Evolutionary conservation across 2,888 invertebrate genomes (phyloP), one percentile per base, ranked within the genome.

Genomic region (Ommatoiulus sabulosus): DNA sequence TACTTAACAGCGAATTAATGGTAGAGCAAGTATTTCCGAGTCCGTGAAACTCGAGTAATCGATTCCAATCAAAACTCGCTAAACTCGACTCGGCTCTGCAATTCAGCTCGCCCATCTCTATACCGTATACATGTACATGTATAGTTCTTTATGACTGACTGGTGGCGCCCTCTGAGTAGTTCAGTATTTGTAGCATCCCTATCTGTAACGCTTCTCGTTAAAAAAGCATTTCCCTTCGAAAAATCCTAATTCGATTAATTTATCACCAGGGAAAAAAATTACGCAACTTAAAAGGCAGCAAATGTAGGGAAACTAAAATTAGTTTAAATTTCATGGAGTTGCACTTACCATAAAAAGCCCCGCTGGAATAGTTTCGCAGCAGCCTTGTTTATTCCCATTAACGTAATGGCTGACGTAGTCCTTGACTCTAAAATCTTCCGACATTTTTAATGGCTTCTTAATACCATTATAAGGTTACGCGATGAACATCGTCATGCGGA

Each of bases 291-390:
- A 80, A 80, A 57, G 17, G 80, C 12, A 80, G 80, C 15, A 80
- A 80, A 80, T 12, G 80, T 3, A 80, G 12, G 80, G 80, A 80
- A 24, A 80, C 80, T 24, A 35, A 80, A 80, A 80, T 80, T 80
- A 80, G 80, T 35, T 80, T 80, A 80, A 72, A 80, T 80, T 35
- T 80, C 24, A 35, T 80, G 24, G 35, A 80, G 12, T 35, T 80
- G 80, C 80, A 80, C 80, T 80, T 80, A 80, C 80, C 80, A 24
- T 72, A 72, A 72, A 72, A 72, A 72, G 72, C 72, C 72, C 72
- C 80, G 35, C 15, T 63, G 80, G 80, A 35, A 35, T 24, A 12
- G 12, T n/a, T n/a, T 63, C 63, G 17, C 20, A 63, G 63, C 63
- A 63, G 63, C 35, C 80, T 80, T 80, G 24, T 35, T 80, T 80